Conservation (phyloP, 2,797 vertebrate species). For the Myripristis murdjan region DNA sequence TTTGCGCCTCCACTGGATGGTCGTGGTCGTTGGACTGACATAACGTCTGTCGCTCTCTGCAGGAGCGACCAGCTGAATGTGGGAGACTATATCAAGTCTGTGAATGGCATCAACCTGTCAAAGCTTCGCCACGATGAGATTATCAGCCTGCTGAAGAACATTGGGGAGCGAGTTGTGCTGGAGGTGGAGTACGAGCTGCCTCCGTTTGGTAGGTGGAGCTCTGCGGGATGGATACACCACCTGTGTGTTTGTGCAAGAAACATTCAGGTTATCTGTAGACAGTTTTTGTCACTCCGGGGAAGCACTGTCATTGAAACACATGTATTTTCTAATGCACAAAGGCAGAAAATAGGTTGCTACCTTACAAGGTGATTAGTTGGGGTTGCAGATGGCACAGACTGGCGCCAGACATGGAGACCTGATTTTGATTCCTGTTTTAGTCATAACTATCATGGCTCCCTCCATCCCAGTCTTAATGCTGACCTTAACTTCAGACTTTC, state of each 20-base stretch:
- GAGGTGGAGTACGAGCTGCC: conserved; percentile 98
- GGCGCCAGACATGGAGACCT: neutral
- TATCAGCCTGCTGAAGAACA: conserved; percentile 96
- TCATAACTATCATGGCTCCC: neutral
- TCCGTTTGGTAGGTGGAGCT: conserved; percentile 83
- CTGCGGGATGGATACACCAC: neutral
- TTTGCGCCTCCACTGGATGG: neutral
- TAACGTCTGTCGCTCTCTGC: conserved; percentile 17
- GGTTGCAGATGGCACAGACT: neutral
- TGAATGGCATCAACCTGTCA: conserved; percentile 96
- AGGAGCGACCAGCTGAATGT: conserved; percentile 97
- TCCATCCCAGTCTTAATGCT: neutral
- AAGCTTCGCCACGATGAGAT: conserved; percentile 97
- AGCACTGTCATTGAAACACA: neutral
- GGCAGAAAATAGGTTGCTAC: neutral
- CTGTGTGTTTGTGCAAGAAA: neutral
- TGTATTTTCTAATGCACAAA: conserved; percentile 4
- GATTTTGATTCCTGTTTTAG: neutral
- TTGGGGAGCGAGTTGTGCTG: conserved; percentile 95
- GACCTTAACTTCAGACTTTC: neutral
- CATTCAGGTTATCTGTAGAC: neutral
- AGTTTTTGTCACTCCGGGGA: neutral
- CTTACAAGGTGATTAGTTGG: neutral
- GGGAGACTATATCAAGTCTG: conserved; percentile 96
- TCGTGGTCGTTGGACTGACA: neutral